Evolutionary conservation across 2,888 invertebrate species (phyloP), one percentile per base, ranked within the genome.

Genomic region (Drosophila prolongata): DNA sequence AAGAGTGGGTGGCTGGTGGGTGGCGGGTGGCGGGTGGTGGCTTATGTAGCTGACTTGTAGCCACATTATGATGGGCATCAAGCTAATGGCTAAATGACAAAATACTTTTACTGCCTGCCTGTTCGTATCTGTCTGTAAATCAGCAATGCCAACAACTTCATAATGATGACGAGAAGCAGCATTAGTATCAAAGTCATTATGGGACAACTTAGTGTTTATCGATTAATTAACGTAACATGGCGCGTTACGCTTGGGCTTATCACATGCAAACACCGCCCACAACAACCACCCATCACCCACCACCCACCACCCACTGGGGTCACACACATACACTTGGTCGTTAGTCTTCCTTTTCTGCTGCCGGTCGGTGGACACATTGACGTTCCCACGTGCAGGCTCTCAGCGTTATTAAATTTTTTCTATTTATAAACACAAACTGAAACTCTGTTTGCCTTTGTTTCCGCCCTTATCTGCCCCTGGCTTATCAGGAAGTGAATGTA

Each of bases 221-320:
- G 87, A 87, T 85, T 85, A 85, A 85, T 85, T 87, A 85, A 85
- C 79, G 82, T 87, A 87, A 87, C 84, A 71, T 56, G 69, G 64
- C 78, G 76, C 79, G 84, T 84, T 87, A 81, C 84, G 83, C 87
- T 84, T 53, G 57, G 61, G 74, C 81, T 87, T 83, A 87, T 83
- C 82, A 50, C 46, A 53, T 62, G 59, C 44, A 61, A n/a, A 38
- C 62, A 65, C 43, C 37, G 27, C 66, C 46, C 60, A 54, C 24
- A 44, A 50, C 3, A 40, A 16, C 49, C 38, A 43, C n/a, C n/a
- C n/a, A n/a, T n/a, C n/a, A n/a, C 19, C 42, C 16, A 43, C 43
- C 8, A 30, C 30, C 30, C 30, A 16, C 14, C 24, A 66, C 47
- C 43, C 58, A 58, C 34, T 8, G n/a, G 44, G 30, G 44, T 43